Evolutionary conservation across 92 coral and sea anemone genomes (phyloP).

Genomic region (Parazoanthus atlanticus): DNA sequence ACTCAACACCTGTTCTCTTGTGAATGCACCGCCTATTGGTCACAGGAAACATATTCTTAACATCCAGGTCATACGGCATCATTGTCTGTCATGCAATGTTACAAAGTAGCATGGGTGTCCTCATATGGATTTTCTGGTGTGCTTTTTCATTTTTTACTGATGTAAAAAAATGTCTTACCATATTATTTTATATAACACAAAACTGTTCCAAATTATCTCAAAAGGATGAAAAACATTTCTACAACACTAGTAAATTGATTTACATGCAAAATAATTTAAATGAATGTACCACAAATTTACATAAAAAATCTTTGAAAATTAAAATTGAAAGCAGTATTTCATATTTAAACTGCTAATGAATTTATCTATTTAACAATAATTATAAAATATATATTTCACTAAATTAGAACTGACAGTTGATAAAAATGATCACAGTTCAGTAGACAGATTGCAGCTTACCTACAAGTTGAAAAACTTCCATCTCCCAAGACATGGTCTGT

Average conservation of each 20-base stretch:
- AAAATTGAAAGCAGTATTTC: no score
- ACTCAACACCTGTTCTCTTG: slow-evolving; percentile 78
- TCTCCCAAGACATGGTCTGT: slow-evolving; percentile 97
- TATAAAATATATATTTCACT: neutral
- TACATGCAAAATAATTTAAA: no score
- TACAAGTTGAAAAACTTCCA: slow-evolving; percentile 99
- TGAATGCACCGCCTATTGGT: slow-evolving; percentile 83
- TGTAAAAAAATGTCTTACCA: neutral
- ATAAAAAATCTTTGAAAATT: no score
- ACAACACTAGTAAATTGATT: no score
- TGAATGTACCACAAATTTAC: no score
- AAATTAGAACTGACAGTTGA: neutral
- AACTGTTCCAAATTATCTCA: no score
- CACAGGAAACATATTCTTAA: neutral
- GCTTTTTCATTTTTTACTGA: no score
- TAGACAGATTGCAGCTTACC: slow-evolving; percentile 52
- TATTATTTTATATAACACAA: neutral
- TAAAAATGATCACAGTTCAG: neutral
- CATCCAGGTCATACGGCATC: neutral
- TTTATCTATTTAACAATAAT: no score
- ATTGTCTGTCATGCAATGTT: neutral
- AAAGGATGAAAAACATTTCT: no score
- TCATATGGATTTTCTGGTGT: no score
- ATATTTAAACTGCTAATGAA: no score
- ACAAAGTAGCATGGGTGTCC: neutral